Evolutionary conservation across 2,113 vertebrate genomes (phyloP).

Genomic region (Cephalopterus ornatus): DNA sequence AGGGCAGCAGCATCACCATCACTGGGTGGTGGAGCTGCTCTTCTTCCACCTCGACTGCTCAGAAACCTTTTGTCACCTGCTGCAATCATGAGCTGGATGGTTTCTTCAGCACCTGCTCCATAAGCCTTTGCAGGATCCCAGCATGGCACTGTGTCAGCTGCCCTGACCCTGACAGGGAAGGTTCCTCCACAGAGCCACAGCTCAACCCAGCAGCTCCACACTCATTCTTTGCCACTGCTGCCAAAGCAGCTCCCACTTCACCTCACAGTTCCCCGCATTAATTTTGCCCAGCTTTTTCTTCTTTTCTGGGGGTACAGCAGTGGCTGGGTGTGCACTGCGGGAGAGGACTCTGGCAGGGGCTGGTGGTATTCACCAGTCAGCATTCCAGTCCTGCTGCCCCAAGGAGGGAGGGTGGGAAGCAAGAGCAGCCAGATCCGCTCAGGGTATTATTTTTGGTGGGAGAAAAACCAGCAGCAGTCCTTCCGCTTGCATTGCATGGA

Average conservation of each 20-base stretch:
- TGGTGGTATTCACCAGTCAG: no score
- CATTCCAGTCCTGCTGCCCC: neutral
- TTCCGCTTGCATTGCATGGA: neutral
- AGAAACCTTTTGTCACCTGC: neutral
- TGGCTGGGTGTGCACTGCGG: rapidly evolving
- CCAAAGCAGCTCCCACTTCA: neutral
- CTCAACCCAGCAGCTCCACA: neutral
- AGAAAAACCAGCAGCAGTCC: neutral
- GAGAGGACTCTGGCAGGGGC: neutral
- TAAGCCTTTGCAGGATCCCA: neutral
- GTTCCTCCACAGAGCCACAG: neutral
- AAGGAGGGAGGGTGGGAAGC: neutral
- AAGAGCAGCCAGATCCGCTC: neutral
- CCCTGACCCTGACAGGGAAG: neutral
- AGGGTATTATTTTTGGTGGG: neutral
- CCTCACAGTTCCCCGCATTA: neutral
- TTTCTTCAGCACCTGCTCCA: neutral
- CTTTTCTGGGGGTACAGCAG: rapidly evolving
- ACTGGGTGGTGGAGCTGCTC: neutral
- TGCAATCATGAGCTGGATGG: rapidly evolving
- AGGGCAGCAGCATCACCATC: neutral
- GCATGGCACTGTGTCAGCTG: rapidly evolving
- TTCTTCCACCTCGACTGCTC: rapidly evolving
- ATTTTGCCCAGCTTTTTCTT: neutral
- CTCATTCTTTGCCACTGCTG: neutral